Conservation (phyloP, 2,797 vertebrate genomes). For the Smutsia gigantea region DNA sequence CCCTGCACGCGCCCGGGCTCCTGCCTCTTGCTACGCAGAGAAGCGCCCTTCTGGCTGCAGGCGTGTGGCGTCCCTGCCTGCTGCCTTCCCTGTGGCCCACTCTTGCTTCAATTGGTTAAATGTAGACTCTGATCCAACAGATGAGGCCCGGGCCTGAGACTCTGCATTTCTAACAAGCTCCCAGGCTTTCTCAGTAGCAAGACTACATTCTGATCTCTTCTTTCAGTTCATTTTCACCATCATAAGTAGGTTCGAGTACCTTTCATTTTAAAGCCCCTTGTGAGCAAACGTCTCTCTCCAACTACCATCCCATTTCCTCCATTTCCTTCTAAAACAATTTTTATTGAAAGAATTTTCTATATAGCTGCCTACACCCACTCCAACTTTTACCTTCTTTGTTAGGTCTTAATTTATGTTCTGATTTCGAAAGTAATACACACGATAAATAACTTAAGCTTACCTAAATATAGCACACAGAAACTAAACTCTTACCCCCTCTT, state of each 20-base stretch:
- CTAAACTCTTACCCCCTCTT: not conserved
- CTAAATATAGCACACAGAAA: not conserved
- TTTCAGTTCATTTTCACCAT: not conserved
- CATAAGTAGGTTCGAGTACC: not conserved
- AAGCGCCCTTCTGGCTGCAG: not conserved
- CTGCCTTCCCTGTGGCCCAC: too few species aligned
- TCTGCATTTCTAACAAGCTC: not conserved
- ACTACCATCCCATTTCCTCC: not conserved
- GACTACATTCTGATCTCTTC: not conserved
- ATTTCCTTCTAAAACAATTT: not conserved
- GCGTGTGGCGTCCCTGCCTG: too few species aligned
- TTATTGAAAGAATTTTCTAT: not conserved
- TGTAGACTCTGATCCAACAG: not conserved
- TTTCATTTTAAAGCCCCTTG: not conserved
- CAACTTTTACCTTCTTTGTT: not conserved
- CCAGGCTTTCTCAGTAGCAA: not conserved
- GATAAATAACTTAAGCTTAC: not conserved
- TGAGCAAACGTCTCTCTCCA: not conserved
- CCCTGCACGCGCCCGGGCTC: not conserved
- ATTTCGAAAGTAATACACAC: not conserved
- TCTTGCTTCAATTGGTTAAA: too few species aligned
- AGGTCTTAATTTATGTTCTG: not conserved
- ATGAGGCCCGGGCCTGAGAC: not conserved
- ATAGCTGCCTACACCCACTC: not conserved
- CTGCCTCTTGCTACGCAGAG: not conserved